Evolutionary conservation across 2,888 invertebrate species (phyloP), one percentile per base, ranked within the genome.

Genomic region (Apocheima hispidaria): DNA sequence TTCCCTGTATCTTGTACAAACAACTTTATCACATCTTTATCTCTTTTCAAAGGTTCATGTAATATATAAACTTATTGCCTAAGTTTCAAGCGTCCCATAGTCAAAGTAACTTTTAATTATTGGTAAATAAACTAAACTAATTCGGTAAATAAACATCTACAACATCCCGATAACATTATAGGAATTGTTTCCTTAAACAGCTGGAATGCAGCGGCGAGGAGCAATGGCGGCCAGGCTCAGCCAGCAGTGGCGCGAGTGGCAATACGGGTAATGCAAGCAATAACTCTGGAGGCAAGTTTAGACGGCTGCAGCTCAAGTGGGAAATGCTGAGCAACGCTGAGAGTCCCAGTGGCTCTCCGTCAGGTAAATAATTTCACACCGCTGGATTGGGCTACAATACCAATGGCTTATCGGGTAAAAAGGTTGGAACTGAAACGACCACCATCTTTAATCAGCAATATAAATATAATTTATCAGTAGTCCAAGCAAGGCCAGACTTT

Each of bases 261-360:
- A 86, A 87, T 67, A 88, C 90, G 1, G 83, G 87, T 59, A 94
- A 94, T 51, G 95, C 95, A 18, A 90, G 88, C 76, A 87, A 84
- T 71, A 83, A 90, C 71, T 94, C 95, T 5, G 96, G 95, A 9
- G 94, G 94, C 63, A 95, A 96, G 77, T 97, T 97, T 89, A 94
- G 95, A 20, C 94, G 95, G 66, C 87, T 97, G 61, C 96, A 96
- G 77, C 94, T 96, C 78, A 96, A 96, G 77, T 97, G 97, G 97
- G 97, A 97, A 81, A 94, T 96, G 88, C 92, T 97, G 68, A 95
- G 95, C 69, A 88, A 86, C 63, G 92, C 88, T 0, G 92, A 93
- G 64, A 92, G 87, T 61, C 90, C 91, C 2, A 20, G 51, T 20
- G 72, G 74, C 28, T 85, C 88, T 0, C 92, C 93, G 6, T 88